phyloP scores from a whole-genome alignment of 1,140 invertebrate species.

The Stenopsyche tienmushanensis region DNA sequence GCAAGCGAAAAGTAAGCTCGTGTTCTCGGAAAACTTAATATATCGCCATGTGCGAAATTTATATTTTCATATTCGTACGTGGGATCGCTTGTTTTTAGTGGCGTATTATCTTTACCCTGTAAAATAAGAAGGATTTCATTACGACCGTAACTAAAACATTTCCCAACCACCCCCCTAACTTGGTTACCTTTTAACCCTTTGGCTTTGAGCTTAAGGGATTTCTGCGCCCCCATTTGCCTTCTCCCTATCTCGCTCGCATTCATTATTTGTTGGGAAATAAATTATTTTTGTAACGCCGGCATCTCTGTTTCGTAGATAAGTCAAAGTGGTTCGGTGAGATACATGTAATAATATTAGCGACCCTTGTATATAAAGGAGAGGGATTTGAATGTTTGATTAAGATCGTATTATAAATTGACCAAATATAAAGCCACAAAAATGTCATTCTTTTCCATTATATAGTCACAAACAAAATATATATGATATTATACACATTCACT shows the following conservation, averaged over 20 bases:
- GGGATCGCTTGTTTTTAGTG: background rate
- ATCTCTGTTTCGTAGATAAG: conserved; percentile 35
- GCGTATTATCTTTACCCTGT: conserved; percentile 30
- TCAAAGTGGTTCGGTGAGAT: conserved; percentile 30
- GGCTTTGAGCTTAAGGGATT: conserved; percentile 40
- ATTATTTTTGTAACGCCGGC: conserved; percentile 36
- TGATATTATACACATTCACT: no score
- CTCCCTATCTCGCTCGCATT: conserved; percentile 6
- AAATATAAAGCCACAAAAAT: no score
- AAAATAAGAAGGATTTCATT: conserved; percentile 41
- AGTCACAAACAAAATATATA: no score
- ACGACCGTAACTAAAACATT: conserved; percentile 28
- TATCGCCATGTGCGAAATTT: no score
- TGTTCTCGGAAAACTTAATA: no score
- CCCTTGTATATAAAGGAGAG: conserved; percentile 6
- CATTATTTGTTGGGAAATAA: conserved; percentile 38
- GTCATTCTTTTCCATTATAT: no score
- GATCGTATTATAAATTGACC: no score
- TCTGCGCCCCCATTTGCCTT: background rate
- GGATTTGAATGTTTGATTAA: no score
- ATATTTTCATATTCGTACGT: background rate
- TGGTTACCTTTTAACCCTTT: conserved; percentile 42
- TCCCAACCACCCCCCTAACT: conserved; percentile 27
- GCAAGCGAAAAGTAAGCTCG: conserved; percentile 1
- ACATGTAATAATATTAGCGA: conserved; percentile 21